Evolutionary conservation across 2,888 invertebrate genomes (phyloP).

Genomic region (Fissipunctia ypsillon): DNA sequence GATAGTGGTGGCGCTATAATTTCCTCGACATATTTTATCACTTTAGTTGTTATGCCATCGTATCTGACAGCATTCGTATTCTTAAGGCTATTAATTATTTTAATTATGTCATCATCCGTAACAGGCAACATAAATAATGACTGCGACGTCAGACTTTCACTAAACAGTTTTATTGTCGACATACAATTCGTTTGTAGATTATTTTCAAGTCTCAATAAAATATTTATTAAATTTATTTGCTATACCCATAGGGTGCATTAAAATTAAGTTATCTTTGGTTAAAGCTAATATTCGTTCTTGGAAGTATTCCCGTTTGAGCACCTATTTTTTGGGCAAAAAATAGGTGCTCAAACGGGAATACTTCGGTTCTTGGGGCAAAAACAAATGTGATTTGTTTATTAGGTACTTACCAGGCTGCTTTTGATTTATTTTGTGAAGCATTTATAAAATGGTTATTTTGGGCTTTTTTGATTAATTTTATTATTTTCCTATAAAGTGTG

Average conservation of each 20-base stretch:
- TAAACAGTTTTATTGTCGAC: not conserved
- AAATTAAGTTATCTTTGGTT: not conserved
- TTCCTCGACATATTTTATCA: conserved; percentile 9
- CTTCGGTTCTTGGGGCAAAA: not conserved
- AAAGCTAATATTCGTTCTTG: not conserved
- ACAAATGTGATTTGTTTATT: not conserved
- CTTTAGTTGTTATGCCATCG: not conserved
- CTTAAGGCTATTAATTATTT: not conserved
- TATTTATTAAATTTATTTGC: not conserved
- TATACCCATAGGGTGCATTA: not conserved
- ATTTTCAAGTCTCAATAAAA: not conserved
- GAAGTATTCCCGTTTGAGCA: too few relatives aligned
- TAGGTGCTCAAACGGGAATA: too few relatives aligned
- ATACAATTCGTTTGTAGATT: not conserved
- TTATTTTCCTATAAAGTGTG: not conserved
- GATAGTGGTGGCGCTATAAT: not conserved
- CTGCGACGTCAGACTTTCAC: not conserved
- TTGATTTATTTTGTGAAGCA: not conserved
- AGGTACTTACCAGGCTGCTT: not conserved
- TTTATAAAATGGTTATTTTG: too few relatives aligned
- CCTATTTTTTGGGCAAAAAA: too few relatives aligned
- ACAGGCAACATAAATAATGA: not conserved
- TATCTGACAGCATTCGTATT: conserved; percentile 2
- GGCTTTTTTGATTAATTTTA: not conserved
- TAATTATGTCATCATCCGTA: not conserved